phyloP scores from a whole-genome alignment of 2,797 vertebrate genomes.

The Sibirionetta formosa region DNA sequence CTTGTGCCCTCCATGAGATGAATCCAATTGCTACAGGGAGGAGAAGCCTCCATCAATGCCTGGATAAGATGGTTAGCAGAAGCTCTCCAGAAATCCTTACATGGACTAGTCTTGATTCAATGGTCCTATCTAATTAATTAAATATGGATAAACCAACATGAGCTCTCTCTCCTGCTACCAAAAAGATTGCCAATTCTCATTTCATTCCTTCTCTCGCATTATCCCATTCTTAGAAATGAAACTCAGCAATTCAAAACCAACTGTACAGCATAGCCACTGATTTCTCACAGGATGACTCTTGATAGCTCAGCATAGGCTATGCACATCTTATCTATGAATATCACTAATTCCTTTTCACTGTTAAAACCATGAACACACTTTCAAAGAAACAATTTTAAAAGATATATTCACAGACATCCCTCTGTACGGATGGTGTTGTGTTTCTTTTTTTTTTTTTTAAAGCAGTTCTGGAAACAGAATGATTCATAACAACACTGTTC shows the following conservation, averaged over 20 bases:
- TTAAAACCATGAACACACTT: neutral
- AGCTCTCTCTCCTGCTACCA: neutral
- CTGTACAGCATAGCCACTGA: neutral
- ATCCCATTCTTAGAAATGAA: neutral
- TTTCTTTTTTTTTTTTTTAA: neutral
- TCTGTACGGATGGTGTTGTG: neutral
- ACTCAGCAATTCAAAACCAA: neutral
- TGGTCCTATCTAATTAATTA: neutral
- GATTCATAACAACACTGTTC: conserved; percentile 14
- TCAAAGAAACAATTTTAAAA: neutral
- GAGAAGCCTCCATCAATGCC: neutral
- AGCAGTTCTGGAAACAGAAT: conserved; percentile 29
- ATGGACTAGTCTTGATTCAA: neutral
- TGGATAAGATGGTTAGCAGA: neutral
- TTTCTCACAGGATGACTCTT: neutral
- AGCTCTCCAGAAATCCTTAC: neutral
- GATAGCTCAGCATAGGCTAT: neutral
- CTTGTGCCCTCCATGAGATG: neutral
- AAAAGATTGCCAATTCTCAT: neutral
- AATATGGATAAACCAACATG: neutral
- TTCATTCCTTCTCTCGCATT: neutral
- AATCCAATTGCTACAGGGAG: neutral
- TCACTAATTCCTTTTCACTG: neutral
- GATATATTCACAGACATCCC: neutral
- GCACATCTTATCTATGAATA: neutral